Percentiles rank a stretch among this genome's conserved stretches.
These are phyloP conservation scores for Strongylocentrotus purpuratus DNA, from an alignment of 35 echinoderm and acorn worm genomes.

Conservation along the genomic window DNA sequence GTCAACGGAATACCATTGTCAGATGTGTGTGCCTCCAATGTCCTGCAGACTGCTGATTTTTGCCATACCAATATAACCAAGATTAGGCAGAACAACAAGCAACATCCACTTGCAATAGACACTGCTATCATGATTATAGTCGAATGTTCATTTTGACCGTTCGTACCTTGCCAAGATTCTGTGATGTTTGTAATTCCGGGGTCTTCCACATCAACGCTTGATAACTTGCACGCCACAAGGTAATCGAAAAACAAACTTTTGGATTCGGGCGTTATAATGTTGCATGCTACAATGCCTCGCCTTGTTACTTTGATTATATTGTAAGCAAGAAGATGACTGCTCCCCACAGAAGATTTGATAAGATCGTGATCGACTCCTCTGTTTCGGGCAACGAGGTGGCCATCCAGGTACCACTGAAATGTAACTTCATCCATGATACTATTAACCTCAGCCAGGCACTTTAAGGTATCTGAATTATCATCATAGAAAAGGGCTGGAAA, in stretches of 20 bases:
- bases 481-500: background rate
- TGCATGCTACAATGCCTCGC: background rate
- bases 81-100: background rate
- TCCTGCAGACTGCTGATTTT: background rate
- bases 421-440: background rate
- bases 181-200: background rate
- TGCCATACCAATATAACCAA: background rate
- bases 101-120: background rate
- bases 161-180: no score
- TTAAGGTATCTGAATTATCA: background rate
- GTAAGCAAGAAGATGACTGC: background rate
- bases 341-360: background rate
- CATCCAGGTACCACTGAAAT: background rate
- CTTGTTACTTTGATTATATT: background rate
- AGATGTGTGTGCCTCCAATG: background rate
- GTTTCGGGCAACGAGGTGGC: background rate
- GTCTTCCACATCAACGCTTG: background rate
- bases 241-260: background rate
- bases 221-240: background rate
- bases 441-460: background rate
- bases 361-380: background rate
- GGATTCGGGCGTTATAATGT: background rate
- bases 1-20: background rate
- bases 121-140: background rate
- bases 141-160: no score